phyloP scores from a whole-genome alignment of 2,888 invertebrate species.

The Mimumesa dahlbomi region DNA sequence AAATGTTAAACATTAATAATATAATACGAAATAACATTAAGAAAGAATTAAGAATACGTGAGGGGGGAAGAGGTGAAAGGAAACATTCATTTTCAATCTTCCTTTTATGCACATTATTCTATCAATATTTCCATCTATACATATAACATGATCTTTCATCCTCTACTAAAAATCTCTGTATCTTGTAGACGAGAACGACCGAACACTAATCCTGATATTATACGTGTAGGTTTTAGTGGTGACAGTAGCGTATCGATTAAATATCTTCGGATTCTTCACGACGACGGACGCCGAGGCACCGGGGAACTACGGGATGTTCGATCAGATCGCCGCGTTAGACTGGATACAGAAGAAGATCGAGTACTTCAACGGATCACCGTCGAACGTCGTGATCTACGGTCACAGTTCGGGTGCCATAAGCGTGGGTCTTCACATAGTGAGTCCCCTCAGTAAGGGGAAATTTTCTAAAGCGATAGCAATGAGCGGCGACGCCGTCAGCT shows the following conservation, averaged over 20 bases:
- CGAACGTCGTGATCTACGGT: constrained; percentile 89
- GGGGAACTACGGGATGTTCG: constrained; percentile 90
- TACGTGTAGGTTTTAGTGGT: constrained; percentile 86
- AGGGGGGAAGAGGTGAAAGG: too few species aligned
- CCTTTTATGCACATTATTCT: too few species aligned
- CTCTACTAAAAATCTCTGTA: not conserved
- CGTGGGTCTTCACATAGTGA: constrained; percentile 88
- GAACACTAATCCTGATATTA: not conserved
- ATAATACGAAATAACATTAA: too few species aligned
- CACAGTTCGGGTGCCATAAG: constrained; percentile 91
- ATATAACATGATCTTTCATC: not conserved
- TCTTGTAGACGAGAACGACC: not conserved
- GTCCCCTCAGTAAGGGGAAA: constrained; percentile 81
- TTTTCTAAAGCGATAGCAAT: constrained; percentile 90
- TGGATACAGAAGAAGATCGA: constrained; percentile 90
- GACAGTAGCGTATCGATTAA: constrained; percentile 89
- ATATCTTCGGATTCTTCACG: constrained; percentile 92
- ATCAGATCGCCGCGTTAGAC: constrained; percentile 89
- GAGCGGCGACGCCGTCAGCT: constrained; percentile 88
- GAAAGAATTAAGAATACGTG: too few species aligned
- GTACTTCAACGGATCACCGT: constrained; percentile 88
- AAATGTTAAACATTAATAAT: too few species aligned
- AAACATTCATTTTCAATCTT: too few species aligned
- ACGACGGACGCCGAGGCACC: constrained; percentile 89
- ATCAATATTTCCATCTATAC: too few species aligned